Evolutionary conservation across 2,113 vertebrate species (phyloP).

Genomic region (Neogale vison): DNA sequence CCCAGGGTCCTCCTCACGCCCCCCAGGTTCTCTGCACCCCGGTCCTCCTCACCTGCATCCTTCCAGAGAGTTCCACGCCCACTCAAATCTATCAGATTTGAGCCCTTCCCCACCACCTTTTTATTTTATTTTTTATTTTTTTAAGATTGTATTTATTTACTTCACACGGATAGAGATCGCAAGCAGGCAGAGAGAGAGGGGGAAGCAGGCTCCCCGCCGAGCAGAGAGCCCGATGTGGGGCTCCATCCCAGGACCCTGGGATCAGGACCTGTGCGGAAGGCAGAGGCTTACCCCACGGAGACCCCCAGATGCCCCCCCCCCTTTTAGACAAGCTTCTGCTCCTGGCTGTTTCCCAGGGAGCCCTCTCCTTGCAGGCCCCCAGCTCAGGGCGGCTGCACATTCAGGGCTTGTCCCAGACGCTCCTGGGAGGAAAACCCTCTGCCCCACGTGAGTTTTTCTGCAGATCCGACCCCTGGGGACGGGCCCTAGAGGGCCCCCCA

Average conservation of each 20-base stretch:
- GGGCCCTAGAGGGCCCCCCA: background rate
- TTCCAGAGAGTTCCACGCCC: constrained; percentile 87
- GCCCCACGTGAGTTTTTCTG: accelerated
- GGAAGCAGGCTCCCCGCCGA: too few relatives aligned
- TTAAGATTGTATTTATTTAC: too few relatives aligned
- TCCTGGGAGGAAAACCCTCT: background rate
- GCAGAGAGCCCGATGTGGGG: too few relatives aligned
- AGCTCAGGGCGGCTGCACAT: constrained; percentile 51
- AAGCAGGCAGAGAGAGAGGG: too few relatives aligned
- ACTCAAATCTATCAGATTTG: constrained; percentile 63
- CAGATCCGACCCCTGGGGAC: accelerated
- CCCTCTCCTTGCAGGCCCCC: background rate
- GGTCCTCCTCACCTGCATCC: constrained; percentile 80
- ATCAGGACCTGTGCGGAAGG: too few relatives aligned
- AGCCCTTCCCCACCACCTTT: too few relatives aligned
- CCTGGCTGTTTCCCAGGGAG: constrained; percentile 89
- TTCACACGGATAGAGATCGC: too few relatives aligned
- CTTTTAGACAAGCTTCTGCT: background rate
- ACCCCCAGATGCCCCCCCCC: too few relatives aligned
- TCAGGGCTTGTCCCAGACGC: background rate
- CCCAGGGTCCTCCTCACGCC: too few relatives aligned
- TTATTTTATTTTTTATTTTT: too few relatives aligned
- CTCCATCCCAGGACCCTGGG: too few relatives aligned
- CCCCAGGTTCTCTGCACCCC: background rate
- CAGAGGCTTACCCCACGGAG: too few relatives aligned